Evolutionary conservation across 2,113 vertebrate species (phyloP).

Genomic region (Saccopteryx leptura): DNA sequence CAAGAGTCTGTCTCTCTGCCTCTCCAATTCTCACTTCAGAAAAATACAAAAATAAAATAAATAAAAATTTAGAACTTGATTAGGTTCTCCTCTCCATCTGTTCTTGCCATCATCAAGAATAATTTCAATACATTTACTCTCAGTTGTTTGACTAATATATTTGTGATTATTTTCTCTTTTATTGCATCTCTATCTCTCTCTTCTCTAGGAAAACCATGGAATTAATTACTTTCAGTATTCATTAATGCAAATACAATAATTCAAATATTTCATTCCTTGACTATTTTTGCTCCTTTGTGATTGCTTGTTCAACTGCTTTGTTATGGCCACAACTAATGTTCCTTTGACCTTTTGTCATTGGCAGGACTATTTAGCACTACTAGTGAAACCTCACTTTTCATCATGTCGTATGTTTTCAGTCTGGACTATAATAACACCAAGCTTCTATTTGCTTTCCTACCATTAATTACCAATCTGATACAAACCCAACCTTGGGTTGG

Average conservation of each 20-base stretch:
- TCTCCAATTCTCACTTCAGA: no score
- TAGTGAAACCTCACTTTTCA: background rate
- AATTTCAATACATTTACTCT: background rate
- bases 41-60: no score
- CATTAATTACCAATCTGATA: background rate
- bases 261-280: background rate
- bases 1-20: no score
- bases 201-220: background rate
- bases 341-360: background rate
- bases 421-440: background rate
- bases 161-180: background rate
- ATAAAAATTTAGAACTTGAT: background rate
- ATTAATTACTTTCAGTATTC: background rate
- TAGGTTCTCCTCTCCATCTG: background rate
- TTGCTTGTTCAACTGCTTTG: background rate
- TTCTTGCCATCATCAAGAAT: background rate
- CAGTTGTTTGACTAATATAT: background rate
- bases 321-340: background rate
- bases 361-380: background rate
- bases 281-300: background rate
- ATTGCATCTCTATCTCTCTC: accelerated
- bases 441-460: background rate
- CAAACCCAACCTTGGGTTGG: background rate
- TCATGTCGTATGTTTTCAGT: background rate
- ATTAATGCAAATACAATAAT: background rate